Conservation (phyloP, 2,113 vertebrate species). For the Meles meles region DNA sequence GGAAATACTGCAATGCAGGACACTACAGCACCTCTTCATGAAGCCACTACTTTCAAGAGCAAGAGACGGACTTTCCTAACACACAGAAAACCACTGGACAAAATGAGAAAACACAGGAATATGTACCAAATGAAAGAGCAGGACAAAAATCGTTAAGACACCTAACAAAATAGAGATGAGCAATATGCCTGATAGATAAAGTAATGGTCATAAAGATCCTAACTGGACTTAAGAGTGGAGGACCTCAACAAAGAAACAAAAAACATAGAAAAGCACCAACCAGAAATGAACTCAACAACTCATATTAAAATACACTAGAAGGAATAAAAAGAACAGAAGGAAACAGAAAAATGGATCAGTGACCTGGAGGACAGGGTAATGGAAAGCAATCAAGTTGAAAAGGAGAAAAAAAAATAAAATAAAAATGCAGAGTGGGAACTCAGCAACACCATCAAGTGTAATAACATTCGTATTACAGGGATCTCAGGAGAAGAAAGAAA, state of each 20-base stretch:
- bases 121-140: background rate
- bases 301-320: background rate
- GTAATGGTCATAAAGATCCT: background rate
- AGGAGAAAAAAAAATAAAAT: background rate
- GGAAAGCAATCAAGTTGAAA: background rate
- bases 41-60: background rate
- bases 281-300: background rate
- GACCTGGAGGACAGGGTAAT: background rate
- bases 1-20: background rate
- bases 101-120: background rate
- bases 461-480: background rate
- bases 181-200: background rate
- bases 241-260: background rate
- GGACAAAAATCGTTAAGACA: background rate
- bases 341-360: background rate
- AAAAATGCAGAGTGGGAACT: background rate
- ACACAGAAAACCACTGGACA: background rate
- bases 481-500: background rate
- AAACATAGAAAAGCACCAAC: background rate
- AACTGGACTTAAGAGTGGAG: background rate
- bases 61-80: background rate
- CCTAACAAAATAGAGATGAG: background rate
- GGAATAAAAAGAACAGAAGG: background rate
- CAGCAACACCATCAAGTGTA: background rate
- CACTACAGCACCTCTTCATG: background rate